Evolutionary conservation across 1,140 invertebrate species (phyloP), one percentile per base, ranked within the genome.

Genomic region (Hyles vespertilio): DNA sequence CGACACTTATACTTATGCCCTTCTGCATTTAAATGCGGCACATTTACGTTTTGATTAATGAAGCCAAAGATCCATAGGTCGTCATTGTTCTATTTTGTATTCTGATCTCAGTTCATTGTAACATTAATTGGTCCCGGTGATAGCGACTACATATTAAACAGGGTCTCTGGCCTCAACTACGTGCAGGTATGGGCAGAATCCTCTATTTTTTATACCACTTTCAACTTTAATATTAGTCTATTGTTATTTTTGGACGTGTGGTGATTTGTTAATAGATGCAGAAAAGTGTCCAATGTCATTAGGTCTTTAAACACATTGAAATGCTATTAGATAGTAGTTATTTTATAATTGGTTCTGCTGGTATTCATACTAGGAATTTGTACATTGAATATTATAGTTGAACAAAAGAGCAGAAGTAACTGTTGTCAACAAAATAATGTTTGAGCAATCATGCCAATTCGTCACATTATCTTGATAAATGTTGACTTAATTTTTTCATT

Each of bases 81-180:
- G 22, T 33, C 46, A 46, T 56, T 56, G 46, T 64, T 51, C 67
- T 68, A 65, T 59, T 75, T 74, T 74, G 69, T 80, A 79, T 84
- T 79, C 73, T 68, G 61, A 76, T 71, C 66, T 70, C 59, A 64
- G 61, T 58, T 62, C 55, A 56, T 50, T 70, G 69, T 71, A 69
- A 74, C 70, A 83, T 79, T 85, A 83, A 83, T 85, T 85, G 76
- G 72, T 74, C 71, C 59, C 61, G 51, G 66, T 57, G 65, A 72
- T 71, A 69, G 65, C 67, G 62, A 67, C 55, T 71, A 74, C 82
- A 82, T 80, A 81, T 70, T 80, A 79, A 83, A 77, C 63, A 81
- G 75, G 80, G 74, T 72, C 76, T 79, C 69, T 79, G 77, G 82
- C 75, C 80, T 58, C 62, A 61, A 49, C 36, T 79, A 81, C 79